Base-by-base conservation (phyloP, 53 echinoderm and acorn worm genomes). In the Stichopus horrens region DNA sequence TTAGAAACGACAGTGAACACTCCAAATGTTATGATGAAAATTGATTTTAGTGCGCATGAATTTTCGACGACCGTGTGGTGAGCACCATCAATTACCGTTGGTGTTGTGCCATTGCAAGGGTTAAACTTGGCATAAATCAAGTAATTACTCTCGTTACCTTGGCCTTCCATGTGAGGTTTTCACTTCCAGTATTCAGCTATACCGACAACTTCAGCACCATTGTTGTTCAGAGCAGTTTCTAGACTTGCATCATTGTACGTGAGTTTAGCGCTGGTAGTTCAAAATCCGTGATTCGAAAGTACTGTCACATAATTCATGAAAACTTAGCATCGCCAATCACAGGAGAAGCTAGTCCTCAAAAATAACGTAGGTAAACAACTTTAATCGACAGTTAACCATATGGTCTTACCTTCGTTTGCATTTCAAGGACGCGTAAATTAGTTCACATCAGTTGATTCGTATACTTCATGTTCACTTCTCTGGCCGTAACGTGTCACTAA, bases 1-100 rank as follows among this genome's bases (percentile, higher is more conserved):
- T 98, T 98, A 73, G 95, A 84, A 16, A 95, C 54, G 53, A 92
- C 89, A 10, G 93, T 92, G n/a, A 86, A 88, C 55, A 95, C 76
- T 37, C 93, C 86, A 54, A 93, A 57, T 16, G 92, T 55, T 55
- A 94, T 71, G 77, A 96, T 82, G 54, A 94, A 83, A n/a, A 86
- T 83, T 9, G 90, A 91, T 74, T 74, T 87, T 7, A 86, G 20
- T 55, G 65, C 85, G n/a, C 63, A 85, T 76, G 77, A 54, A 52
- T 53, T 54, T 5, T 10, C 16, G 9, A 76, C 52, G 9, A 20
- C 75, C 37, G 75, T 9, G 9, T 16, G 63, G 63, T 63, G 16
- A 6, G 7, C 75, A 76, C 77, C 23, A 51, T 76, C 77, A 54
- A 53, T 76, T 51, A 9, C 14, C 11, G 77, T 54, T 6, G 77